Evolutionary conservation across 2,797 vertebrate genomes (phyloP).

Genomic region (Xiphophorus birchmanni): DNA sequence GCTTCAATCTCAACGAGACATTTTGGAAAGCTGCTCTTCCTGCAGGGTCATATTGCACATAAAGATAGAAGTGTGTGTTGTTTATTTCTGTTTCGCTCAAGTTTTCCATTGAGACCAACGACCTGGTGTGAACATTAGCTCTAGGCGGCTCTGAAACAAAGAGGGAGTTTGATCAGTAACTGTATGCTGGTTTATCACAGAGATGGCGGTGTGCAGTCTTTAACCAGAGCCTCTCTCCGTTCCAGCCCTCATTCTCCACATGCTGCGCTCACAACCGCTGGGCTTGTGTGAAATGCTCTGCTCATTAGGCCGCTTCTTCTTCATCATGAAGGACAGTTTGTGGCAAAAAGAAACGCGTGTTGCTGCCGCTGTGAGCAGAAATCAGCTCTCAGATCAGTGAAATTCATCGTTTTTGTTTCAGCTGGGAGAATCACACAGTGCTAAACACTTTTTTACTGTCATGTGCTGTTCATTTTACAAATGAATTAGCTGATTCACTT

Average conservation of each 20-base stretch:
- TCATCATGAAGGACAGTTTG: conserved; percentile 15
- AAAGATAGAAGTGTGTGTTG: conserved; percentile 24
- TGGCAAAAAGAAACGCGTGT: conserved; percentile 18
- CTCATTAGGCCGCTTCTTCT: conserved; percentile 12
- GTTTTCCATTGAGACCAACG: conserved; percentile 68
- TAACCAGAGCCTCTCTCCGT: conserved; percentile 35
- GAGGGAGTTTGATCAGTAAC: conserved; percentile 77
- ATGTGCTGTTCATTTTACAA: not conserved
- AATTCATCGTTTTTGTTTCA: not conserved
- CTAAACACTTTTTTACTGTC: not conserved
- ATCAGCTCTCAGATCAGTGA: conserved; percentile 4
- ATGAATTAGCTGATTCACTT: not conserved
- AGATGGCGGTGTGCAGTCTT: conserved; percentile 34
- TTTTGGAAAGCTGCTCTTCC: conserved; percentile 7
- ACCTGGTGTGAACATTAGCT: conserved; percentile 78
- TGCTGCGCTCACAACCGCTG: conserved; percentile 28
- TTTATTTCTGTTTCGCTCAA: conserved; percentile 51
- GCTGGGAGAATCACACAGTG: not conserved
- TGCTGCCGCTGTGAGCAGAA: not conserved
- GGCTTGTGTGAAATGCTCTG: conserved; percentile 34
- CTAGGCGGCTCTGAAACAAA: conserved; percentile 15
- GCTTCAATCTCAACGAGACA: conserved; percentile 3
- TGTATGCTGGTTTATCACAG: conserved; percentile 46
- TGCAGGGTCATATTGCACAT: not conserved
- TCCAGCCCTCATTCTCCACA: conserved; percentile 11